Evolutionary conservation across 2,888 invertebrate species (phyloP).

Genomic region (Gymnocheta viridis): DNA sequence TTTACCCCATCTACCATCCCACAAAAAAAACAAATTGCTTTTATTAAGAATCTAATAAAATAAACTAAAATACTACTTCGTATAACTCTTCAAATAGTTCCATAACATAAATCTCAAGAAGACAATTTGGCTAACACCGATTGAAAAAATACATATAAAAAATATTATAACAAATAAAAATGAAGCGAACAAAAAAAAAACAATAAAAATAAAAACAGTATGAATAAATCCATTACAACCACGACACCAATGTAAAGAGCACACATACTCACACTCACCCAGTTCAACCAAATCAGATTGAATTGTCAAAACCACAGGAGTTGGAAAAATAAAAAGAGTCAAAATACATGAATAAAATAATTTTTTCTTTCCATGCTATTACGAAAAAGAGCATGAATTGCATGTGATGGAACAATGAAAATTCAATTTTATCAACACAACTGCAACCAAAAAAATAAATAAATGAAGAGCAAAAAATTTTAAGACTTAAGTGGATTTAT

Average conservation of each 20-base stretch:
- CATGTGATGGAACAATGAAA: slow-evolving; percentile 33
- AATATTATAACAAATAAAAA: slow-evolving; percentile 32
- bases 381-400: slow-evolving; percentile 17
- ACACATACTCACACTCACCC: neutral
- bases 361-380: slow-evolving; percentile 33
- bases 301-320: slow-evolving; percentile 37
- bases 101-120: slow-evolving; percentile 26
- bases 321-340: slow-evolving; percentile 11
- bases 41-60: neutral
- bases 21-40: neutral
- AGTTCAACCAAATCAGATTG: slow-evolving; percentile 14
- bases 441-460: neutral
- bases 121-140: slow-evolving; percentile 33
- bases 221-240: slow-evolving; percentile 38
- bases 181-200: neutral
- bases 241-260: slow-evolving; percentile 2
- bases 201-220: neutral
- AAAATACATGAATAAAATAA: slow-evolving; percentile 44
- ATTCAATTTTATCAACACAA: slow-evolving; percentile 43
- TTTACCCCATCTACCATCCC: neutral
- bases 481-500: neutral
- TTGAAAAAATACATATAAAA: neutral
- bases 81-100: slow-evolving; percentile 7
- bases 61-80: neutral
- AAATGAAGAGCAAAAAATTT: neutral